Evolutionary conservation across 2,113 vertebrate genomes (phyloP).

Genomic region (Rhombomys opimus): DNA sequence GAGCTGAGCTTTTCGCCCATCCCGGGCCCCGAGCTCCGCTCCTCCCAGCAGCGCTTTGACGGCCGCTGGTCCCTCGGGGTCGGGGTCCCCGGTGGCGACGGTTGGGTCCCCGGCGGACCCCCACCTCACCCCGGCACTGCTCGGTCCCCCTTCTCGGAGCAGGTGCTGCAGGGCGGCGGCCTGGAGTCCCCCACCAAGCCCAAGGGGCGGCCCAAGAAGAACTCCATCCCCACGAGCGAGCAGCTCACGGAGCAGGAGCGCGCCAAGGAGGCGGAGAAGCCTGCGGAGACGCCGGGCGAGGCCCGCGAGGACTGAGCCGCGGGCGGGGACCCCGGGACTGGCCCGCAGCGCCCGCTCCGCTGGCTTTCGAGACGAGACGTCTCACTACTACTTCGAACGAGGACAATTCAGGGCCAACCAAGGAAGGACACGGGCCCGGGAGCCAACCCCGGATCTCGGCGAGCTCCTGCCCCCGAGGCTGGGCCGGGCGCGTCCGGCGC

Average conservation of each 20-base stretch:
- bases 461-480: neutral
- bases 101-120: fast-evolving
- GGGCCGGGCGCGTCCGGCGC: neutral
- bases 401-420: slow-evolving; percentile 60
- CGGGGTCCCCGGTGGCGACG: neutral
- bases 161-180: slow-evolving; percentile 98
- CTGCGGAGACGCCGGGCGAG: slow-evolving; percentile 87
- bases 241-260: slow-evolving; percentile 97
- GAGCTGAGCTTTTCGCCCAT: neutral
- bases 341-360: neutral
- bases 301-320: slow-evolving; percentile 90
- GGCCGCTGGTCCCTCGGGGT: neutral
- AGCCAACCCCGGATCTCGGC: neutral
- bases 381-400: slow-evolving; percentile 50
- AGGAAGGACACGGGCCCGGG: slow-evolving; percentile 59
- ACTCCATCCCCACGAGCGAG: slow-evolving; percentile 97
- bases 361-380: slow-evolving; percentile 60
- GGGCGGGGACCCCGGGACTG: neutral
- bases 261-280: slow-evolving; percentile 89
- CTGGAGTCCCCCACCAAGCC: slow-evolving; percentile 98
- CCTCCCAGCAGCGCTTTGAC: neutral
- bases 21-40: too few relatives aligned
- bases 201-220: slow-evolving; percentile 98
- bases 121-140: neutral
- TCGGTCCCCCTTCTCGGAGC: slow-evolving; percentile 4